Evolutionary conservation across 64 coral and sea anemone species (phyloP), one percentile per base, ranked within the genome.

Genomic region (Montipora capricornis): DNA sequence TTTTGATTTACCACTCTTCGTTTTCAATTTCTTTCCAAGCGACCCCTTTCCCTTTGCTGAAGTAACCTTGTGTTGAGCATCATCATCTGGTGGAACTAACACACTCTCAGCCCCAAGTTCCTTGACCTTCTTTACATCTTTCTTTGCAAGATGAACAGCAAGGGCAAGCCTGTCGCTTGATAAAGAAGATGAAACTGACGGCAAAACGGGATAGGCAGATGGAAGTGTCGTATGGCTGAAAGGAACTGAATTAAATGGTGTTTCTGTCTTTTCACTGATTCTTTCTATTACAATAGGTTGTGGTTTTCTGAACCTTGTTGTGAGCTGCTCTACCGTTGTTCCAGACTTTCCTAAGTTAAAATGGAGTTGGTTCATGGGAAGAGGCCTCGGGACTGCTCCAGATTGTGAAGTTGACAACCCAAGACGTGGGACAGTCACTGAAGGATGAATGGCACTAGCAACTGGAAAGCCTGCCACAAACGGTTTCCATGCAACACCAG

Each of bases 201-300:
- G 80, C 7, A 82, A 37, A 37, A 92, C 57, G 52, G 76, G 57
- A 44, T 81, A 68, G 50, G 74, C 16, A 62, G 20, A n/a, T 77
- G 79, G 61, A 67, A 46, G 29, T 24, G 44, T 58, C 26, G 17
- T 78, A 50, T 58, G 44, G 6, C 13, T 73, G 58, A 16, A 13
- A 37, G 76, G 78, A 7, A 60, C 3, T 57, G 29, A 24, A 20
- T 20, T 20, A 44, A 82, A 87, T n/a, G 26, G 58, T 70, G 49
- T 24, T 64, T 45, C 70, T 50, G 19, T 19, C 60, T 87, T 71
- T 19, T 68, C 75, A 73, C 73, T 45, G 59, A 98, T 75, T 73
- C 93, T 98, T 55, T 98, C 97, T 53, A 98, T 96, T 75, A 98
- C 68, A n/a, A 98, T 96, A 12, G 94, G 97, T 26, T 94, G 91